Evolutionary conservation across 2,797 vertebrate genomes (phyloP).

Genomic region (Oryzias sinensis): DNA sequence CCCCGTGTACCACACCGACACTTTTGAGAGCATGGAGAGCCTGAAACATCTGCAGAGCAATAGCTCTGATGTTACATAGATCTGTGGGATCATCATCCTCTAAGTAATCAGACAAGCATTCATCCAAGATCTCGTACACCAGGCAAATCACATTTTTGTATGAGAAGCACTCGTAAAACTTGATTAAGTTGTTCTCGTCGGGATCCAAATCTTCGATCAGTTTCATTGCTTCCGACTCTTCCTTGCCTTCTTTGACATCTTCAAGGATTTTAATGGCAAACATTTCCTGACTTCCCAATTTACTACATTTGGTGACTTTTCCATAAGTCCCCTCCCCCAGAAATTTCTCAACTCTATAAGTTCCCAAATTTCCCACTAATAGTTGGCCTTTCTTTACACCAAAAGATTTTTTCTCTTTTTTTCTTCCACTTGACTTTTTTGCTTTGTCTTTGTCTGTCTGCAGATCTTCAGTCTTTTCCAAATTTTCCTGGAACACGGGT

Average conservation of each 20-base stretch:
- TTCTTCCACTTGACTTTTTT: too few relatives aligned
- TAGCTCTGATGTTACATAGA: background rate
- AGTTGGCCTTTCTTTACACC: too few relatives aligned
- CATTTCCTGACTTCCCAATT: background rate
- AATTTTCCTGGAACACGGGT: too few relatives aligned
- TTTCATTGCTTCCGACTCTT: background rate
- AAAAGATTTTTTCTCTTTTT: too few relatives aligned
- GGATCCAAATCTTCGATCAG: background rate
- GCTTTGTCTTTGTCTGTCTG: too few relatives aligned
- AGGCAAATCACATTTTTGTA: background rate
- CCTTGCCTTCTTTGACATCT: background rate
- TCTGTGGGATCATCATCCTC: accelerated
- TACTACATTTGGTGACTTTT: background rate
- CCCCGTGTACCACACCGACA: background rate
- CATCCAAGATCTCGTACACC: conserved; percentile 17
- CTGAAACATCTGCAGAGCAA: conserved; percentile 14
- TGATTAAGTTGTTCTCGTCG: background rate
- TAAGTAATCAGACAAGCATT: accelerated
- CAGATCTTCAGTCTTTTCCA: too few relatives aligned
- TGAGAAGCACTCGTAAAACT: background rate
- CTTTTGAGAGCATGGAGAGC: conserved; percentile 14
- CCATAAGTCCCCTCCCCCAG: background rate
- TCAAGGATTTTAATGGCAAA: background rate
- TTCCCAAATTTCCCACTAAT: too few relatives aligned
- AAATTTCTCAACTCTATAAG: background rate